Conservation (phyloP, 2,888 invertebrate species). For the Tiphia femorata region DNA sequence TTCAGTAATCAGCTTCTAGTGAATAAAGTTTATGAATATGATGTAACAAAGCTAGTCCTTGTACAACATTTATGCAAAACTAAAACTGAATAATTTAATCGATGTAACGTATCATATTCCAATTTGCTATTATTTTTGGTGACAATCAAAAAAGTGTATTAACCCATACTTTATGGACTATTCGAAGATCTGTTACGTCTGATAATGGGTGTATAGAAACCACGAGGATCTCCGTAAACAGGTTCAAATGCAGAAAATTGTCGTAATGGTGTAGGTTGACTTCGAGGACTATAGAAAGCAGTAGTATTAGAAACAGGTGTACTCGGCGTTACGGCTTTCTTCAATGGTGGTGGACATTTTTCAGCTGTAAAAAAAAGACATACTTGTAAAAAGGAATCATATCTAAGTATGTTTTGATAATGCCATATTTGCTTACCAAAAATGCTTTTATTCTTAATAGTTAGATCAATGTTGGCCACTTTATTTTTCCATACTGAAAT, state of each 20-base stretch:
- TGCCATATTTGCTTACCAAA: constrained; percentile 57
- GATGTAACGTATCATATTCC: no score
- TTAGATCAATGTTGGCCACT: constrained; percentile 56
- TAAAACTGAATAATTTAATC: no score
- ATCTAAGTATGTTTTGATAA: not conserved
- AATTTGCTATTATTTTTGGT: no score
- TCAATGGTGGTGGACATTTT: constrained; percentile 60
- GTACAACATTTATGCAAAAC: no score
- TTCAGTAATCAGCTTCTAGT: no score
- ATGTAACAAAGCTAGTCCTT: no score
- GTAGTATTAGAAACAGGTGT: constrained; percentile 45
- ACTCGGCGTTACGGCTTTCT: constrained; percentile 45
- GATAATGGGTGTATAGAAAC: constrained; percentile 41
- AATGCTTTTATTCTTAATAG: constrained; percentile 57
- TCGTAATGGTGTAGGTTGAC: constrained; percentile 53
- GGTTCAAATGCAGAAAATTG: constrained; percentile 62
- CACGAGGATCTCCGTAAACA: constrained; percentile 56
- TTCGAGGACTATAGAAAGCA: constrained; percentile 51
- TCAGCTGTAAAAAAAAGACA: constrained; percentile 49
- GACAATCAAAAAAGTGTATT: not conserved
- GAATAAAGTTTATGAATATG: no score
- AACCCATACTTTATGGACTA: constrained; percentile 2
- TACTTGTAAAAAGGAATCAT: no score
- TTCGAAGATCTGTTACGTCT: constrained; percentile 50
- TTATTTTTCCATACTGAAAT: constrained; percentile 62